Evolutionary conservation across 2,113 vertebrate genomes (phyloP), one percentile per base, ranked within the genome.

Genomic region (Ictalurus punctatus): DNA sequence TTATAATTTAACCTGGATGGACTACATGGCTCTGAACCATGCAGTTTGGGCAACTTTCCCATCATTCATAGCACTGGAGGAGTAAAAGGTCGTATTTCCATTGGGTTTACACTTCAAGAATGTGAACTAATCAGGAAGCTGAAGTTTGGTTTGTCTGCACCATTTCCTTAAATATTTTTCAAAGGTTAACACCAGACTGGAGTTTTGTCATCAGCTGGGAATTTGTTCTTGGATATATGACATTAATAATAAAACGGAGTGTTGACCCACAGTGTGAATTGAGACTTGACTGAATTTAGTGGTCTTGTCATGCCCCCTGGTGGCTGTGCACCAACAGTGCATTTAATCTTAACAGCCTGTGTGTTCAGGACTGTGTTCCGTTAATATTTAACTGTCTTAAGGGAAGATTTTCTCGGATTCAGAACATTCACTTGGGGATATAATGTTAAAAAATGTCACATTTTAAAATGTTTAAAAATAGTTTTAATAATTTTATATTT

Each of bases 281-380:
- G 48, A 84, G 16, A 48, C 10, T 7, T 74, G 19, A 67, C 44
- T 82, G 63, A 61, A 34, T 56, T 87, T 71, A 7, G 63, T 71
- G 48, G 86, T 56, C 27, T 71, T 73, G n/a, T 82, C 9, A 40
- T 83, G 86, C 63, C 86, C 63, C 74, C 79, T 87, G 30, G 48
- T 82, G 86, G 78, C 27, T 69, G 0, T 65, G 0, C 1, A 54
- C 17, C 30, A 27, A 37, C 74, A 65, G 40, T 79, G 30, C 17
- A 34, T 63, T 63, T 23, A 37, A 80, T 21, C 12, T 48, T 3
- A 23, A 19, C 0, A 40, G 14, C 54, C 9, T 86, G 54, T 40
- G 7, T 54, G 21, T 37, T 27, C n/a, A 78, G 56, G 17, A 59
- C 25, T 86, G 56, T 73, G 83, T 71, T 16, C 23, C 9, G 61